phyloP scores from a whole-genome alignment of 2,113 vertebrate species.

The Nibea coibor region DNA sequence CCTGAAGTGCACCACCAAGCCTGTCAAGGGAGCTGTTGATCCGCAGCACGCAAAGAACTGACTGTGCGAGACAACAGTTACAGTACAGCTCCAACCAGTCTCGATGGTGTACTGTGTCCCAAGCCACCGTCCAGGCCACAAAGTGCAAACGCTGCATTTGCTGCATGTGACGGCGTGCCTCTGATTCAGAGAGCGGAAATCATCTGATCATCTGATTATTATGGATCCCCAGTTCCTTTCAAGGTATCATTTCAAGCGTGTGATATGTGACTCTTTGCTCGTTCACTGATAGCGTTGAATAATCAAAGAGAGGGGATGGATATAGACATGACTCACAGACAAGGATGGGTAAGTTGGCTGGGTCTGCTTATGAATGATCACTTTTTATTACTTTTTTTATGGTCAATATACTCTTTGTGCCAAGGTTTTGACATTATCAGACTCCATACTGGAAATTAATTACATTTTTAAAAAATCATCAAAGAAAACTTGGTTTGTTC shows the following conservation, averaged over 20 bases:
- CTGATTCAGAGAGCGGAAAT: constrained; percentile 50
- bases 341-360: not conserved
- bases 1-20: not conserved
- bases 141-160: constrained; percentile 56
- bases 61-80: not conserved
- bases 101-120: not conserved
- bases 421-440: not conserved
- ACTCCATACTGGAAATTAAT: too few relatives aligned
- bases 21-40: not conserved
- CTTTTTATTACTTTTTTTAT: not conserved
- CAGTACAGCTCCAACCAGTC: not conserved
- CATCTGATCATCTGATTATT: constrained; percentile 62
- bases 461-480: not conserved
- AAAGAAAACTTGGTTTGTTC: not conserved
- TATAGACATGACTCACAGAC: not conserved
- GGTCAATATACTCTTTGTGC: not conserved
- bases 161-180: constrained; percentile 21
- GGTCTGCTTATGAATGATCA: constrained; percentile 1
- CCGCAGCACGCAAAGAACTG: not conserved
- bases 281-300: constrained; percentile 36
- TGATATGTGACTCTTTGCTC: constrained; percentile 42
- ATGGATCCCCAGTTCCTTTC: constrained; percentile 60
- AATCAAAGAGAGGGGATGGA: constrained; percentile 13
- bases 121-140: constrained; percentile 3
- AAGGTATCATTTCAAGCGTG: constrained; percentile 56